Evolutionary conservation across 2,797 vertebrate species (phyloP).

Genomic region (Chelon labrosus): DNA sequence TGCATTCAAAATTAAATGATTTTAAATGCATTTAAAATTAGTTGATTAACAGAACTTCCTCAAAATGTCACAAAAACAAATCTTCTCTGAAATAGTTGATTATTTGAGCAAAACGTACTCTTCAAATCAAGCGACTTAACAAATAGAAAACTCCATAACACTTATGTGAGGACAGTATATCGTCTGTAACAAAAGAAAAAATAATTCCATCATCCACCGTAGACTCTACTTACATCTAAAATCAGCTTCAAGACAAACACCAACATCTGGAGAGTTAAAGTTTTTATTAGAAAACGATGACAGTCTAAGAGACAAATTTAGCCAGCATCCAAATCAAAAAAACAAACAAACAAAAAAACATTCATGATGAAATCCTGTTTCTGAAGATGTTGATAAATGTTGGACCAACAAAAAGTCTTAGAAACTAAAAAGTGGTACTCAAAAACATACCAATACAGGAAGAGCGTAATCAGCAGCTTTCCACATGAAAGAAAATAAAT

Average conservation of each 20-base stretch:
- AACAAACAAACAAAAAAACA: slow-evolving; percentile 47
- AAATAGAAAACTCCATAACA: no score
- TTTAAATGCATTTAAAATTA: no score
- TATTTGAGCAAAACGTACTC: neutral
- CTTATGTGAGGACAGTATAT: neutral
- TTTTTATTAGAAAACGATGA: slow-evolving; percentile 84
- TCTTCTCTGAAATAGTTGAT: neutral
- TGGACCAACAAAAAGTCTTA: slow-evolving; percentile 31
- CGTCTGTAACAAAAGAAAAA: neutral
- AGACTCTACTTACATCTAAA: neutral
- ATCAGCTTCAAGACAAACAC: slow-evolving; percentile 5
- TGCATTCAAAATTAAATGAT: no score
- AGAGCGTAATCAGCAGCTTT: slow-evolving; percentile 78
- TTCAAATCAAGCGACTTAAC: neutral
- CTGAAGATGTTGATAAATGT: slow-evolving; percentile 57
- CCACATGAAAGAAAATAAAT: slow-evolving; percentile 75
- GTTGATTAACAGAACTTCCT: neutral
- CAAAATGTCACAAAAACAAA: neutral
- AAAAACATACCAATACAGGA: slow-evolving; percentile 80
- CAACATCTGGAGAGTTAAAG: slow-evolving; percentile 48
- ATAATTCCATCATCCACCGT: neutral
- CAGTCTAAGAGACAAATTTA: slow-evolving; percentile 70
- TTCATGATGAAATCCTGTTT: slow-evolving; percentile 58
- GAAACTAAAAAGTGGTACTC: slow-evolving; percentile 77
- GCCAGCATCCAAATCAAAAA: slow-evolving; percentile 65